Base-by-base conservation (phyloP, 2,888 invertebrate genomes). In the Phaonia tiefii region DNA sequence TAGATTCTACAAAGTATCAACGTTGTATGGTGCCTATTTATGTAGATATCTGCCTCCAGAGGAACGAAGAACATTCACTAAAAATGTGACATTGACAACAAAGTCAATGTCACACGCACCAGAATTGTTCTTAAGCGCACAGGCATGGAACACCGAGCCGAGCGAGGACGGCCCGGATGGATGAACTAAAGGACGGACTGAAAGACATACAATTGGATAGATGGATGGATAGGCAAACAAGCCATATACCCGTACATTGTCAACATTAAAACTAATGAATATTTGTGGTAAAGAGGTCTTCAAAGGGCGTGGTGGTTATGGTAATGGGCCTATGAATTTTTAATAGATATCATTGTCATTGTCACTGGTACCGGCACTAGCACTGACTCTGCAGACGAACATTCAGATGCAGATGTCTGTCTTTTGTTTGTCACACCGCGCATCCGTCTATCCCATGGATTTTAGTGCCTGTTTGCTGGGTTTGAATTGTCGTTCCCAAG, bases 91-190 rank as follows among this genome's bases (percentile, higher is more conserved):
- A 81, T 78, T 81, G 81, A 75, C 75, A 75, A 54, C 75, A 78
- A 75, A 81, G 67, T 81, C 78, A 81, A 81, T 78, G 81, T 81
- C 81, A 75, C 72, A 78, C 75, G 81, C 78, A 78, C 72, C 63
- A 65, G 46, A 67, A 78, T n/a, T n/a, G n/a, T n/a, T n/a, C n/a
- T n/a, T n/a, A n/a, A 56, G 31, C 8, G 3, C 31, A 5, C 31
- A 31, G 8, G 39, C 44, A 37, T 49, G 20, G 31, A 13, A 51
- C 17, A 22, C 60, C n/a, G n/a, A 44, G 7, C 63, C 72, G 76
- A 54, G 79, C 63, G 54, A 20, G 49, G 22, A 65, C 70, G n/a
- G 39, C 39, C 31, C 15, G 63, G 51, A 15, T 20, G 54, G 20
- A 44, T 39, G 4, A 10, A 46, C 31, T 10, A 20, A 20, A 26